Base-by-base conservation (phyloP, 2,888 invertebrate species). In the Spicauda simplicius region DNA sequence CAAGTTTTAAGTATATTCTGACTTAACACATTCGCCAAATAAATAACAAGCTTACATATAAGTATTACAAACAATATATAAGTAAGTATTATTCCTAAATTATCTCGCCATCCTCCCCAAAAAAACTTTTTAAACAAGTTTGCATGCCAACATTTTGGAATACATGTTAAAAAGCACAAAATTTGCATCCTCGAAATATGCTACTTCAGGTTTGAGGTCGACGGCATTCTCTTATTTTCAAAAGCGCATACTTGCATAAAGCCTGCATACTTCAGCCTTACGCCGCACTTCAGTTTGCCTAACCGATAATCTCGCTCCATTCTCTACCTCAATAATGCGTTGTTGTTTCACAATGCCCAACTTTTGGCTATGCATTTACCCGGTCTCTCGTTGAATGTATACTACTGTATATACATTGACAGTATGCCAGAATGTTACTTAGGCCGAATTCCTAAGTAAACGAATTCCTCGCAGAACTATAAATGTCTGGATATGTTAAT, bases 231-330 rank as follows among this genome's bases (percentile, higher is more conserved):
- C 67, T 67, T 67, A 61, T 67, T 61, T 67, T 56, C 61, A 67
- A 67, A 67, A 67, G 67, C 67, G 60, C 66, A 66, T 66, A 60
- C 33, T 67, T 67, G 67, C 61, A 67, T 67, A 67, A 67, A 67
- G 67, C 56, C 37, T 67, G 67, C 67, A 67, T 61, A 67, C 67
- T 61, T 66, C 60, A 55, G 61, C 61, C n/a, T 41, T 56, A 50
- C 60, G 61, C 61, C 53, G 58, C 64, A 64, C 64, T 55, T 54
- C 48, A 55, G 56, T 33, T 56, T 64, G 56, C 63, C 63, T 55
- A 55, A 56, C 56, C 56, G 56, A 64, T 64, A 56, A 48, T 64
- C 56, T 56, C 56, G 63, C 48, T 50, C 25, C 56, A 64, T 55
- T 55, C 56, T 56, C 63, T 64, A 50, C 63, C 63, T 55, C 63